Conservation (phyloP, 2,888 invertebrate species). For the Arctia plantaginis region DNA sequence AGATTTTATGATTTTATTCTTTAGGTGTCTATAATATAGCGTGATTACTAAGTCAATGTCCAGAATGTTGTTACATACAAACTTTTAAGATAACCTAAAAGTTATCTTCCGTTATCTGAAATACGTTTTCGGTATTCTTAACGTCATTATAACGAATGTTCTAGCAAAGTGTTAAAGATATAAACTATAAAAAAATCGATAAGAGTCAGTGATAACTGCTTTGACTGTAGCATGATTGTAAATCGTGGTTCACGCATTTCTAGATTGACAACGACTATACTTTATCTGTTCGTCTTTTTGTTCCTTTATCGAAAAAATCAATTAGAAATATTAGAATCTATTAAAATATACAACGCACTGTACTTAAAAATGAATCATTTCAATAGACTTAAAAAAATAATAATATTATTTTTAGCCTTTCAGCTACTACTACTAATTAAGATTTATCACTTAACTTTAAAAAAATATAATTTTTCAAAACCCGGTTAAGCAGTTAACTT, state of each 20-base stretch:
- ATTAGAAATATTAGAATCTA: too few relatives aligned
- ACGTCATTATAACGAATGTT: neutral
- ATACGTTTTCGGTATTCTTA: neutral
- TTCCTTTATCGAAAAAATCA: too few relatives aligned
- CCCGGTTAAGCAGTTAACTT: neutral
- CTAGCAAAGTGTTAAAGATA: conserved; percentile 1
- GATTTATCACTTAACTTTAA: neutral
- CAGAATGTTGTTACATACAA: neutral
- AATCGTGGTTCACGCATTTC: neutral
- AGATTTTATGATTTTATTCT: neutral
- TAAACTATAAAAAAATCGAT: neutral
- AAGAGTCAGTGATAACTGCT: neutral
- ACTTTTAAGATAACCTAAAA: conserved; percentile 9
- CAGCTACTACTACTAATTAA: too few relatives aligned
- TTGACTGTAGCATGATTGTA: neutral
- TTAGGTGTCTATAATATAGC: neutral
- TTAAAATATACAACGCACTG: neutral
- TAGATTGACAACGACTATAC: neutral
- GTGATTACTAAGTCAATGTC: conserved; percentile 2
- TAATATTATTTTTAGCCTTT: neutral
- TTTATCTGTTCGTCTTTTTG: neutral
- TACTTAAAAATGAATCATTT: neutral
- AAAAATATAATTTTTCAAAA: neutral
- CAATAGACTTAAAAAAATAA: neutral
- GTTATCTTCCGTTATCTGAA: conserved; percentile 4